These are phyloP conservation scores for Diachrysia chrysitis DNA, from an alignment of 2,888 invertebrate species.

Conservation along the genomic window DNA sequence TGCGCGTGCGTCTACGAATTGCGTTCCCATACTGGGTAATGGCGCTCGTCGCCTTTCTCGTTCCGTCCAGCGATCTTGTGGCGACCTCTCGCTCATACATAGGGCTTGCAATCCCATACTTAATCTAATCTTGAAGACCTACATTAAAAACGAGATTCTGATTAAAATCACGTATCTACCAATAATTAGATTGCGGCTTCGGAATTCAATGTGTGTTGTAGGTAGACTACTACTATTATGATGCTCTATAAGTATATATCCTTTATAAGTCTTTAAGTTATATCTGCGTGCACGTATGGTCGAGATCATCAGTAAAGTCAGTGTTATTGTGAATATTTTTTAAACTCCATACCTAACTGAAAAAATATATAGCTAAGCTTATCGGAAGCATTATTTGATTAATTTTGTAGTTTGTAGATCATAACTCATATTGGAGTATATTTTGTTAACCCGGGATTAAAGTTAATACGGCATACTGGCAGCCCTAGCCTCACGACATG, in stretches of 20 bases:
- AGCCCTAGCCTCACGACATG: slow-evolving; percentile 75
- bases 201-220: neutral
- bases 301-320: too few species aligned
- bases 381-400: too few species aligned
- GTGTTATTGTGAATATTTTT: too few species aligned
- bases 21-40: slow-evolving; percentile 87
- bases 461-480: slow-evolving; percentile 46
- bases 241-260: neutral
- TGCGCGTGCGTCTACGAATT: slow-evolving; percentile 87
- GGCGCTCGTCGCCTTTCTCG: slow-evolving; percentile 81
- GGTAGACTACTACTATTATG: neutral
- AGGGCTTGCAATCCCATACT: slow-evolving; percentile 45
- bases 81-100: slow-evolving; percentile 74
- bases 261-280: neutral
- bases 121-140: slow-evolving; percentile 23
- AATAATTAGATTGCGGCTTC: neutral
- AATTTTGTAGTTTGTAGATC: neutral
- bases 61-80: slow-evolving; percentile 75
- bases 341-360: too few species aligned
- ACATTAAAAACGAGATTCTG: neutral
- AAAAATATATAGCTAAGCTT: too few species aligned
- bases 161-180: neutral
- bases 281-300: too few species aligned
- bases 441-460: slow-evolving; percentile 29
- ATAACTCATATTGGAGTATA: neutral